phyloP scores from a whole-genome alignment of 2,113 vertebrate species.

The Nibea albiflora region DNA sequence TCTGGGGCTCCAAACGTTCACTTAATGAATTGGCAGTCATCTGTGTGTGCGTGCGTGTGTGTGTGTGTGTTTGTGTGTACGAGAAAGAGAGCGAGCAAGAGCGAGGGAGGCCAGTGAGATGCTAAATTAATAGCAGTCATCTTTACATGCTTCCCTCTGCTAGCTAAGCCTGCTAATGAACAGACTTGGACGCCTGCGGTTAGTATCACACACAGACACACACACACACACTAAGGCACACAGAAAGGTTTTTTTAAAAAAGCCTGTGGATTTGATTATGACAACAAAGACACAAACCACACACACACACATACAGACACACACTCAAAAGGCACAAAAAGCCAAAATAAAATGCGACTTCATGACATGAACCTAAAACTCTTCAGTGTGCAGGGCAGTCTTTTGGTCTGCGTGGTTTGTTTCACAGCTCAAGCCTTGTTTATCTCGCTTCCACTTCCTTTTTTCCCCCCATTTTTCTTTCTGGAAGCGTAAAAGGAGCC shows the following conservation, averaged over 20 bases:
- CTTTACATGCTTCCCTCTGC: constrained; percentile 76
- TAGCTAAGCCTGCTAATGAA: constrained; percentile 82
- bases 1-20: constrained; percentile 77
- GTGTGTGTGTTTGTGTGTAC: constrained; percentile 19
- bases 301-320: background rate
- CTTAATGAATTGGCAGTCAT: constrained; percentile 82
- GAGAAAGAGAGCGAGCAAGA: constrained; percentile 32
- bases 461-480: background rate
- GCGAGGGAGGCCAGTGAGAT: constrained; percentile 70
- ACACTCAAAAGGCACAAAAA: background rate
- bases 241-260: constrained; percentile 53
- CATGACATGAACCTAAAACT: constrained; percentile 7
- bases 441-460: constrained; percentile 1
- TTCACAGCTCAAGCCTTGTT: constrained; percentile 13
- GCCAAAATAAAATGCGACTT: constrained; percentile 18
- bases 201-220: constrained; percentile 60
- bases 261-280: constrained; percentile 56
- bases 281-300: constrained; percentile 28
- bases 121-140: constrained; percentile 82
- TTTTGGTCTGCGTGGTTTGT: constrained; percentile 38
- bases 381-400: constrained; percentile 19
- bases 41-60: constrained; percentile 50
- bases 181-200: constrained; percentile 75
- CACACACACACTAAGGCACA: constrained; percentile 12
- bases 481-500: constrained; percentile 22